Conservation (phyloP, 2,113 vertebrate genomes). For the Melanocharis versteri region DNA sequence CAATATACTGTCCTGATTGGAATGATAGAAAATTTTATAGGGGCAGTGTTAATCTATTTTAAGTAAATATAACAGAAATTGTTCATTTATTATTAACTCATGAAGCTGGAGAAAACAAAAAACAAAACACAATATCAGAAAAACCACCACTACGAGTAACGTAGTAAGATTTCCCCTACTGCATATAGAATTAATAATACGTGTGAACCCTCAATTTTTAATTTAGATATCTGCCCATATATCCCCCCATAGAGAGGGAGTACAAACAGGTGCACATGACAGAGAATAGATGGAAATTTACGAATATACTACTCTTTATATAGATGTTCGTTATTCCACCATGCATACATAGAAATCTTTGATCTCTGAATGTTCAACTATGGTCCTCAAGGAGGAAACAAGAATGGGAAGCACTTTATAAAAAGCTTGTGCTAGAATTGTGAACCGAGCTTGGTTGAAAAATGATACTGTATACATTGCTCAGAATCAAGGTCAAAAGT, state of each 20-base stretch:
- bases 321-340: conserved; percentile 22
- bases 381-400: conserved; percentile 31
- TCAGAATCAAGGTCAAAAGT: conserved; percentile 58
- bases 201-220: conserved; percentile 3
- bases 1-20: not conserved
- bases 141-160: not conserved
- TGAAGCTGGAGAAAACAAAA: not conserved
- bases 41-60: not conserved
- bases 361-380: conserved; percentile 25
- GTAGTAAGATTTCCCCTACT: not conserved
- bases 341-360: conserved; percentile 17
- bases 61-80: not conserved
- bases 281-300: conserved; percentile 20
- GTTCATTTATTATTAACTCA: not conserved
- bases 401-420: conserved; percentile 52
- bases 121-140: not conserved
- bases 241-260: not conserved
- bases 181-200: not conserved
- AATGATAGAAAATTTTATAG: not conserved
- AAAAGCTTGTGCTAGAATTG: conserved; percentile 29
- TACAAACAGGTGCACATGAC: conserved; percentile 35
- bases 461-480: conserved; percentile 38
- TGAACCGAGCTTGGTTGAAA: conserved; percentile 20
- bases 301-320: conserved; percentile 18
- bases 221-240: not conserved